Evolutionary conservation across 2,113 vertebrate species (phyloP).

Genomic region (Hypomesus transpacificus): DNA sequence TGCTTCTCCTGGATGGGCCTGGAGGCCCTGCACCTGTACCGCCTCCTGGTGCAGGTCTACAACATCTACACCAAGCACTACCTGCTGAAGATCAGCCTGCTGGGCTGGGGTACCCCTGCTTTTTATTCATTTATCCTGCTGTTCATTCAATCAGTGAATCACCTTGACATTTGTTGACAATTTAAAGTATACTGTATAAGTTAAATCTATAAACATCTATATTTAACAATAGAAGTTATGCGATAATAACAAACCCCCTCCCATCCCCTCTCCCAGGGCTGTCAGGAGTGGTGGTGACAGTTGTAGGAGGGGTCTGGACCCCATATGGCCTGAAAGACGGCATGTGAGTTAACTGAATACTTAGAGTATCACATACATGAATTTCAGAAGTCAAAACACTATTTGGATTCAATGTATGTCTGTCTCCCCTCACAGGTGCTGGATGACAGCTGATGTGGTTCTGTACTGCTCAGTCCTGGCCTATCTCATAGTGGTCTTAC

Average conservation of each 20-base stretch:
- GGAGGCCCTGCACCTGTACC: constrained; percentile 26
- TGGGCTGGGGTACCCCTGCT: constrained; percentile 26
- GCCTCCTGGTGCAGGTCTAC: constrained; percentile 23
- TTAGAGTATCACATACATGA: background rate
- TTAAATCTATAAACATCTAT: no score
- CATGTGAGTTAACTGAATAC: background rate
- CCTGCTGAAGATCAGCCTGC: constrained; percentile 9
- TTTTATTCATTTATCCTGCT: no score
- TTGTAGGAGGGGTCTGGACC: background rate
- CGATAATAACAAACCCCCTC: no score
- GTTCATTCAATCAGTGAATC: no score
- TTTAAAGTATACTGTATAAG: no score
- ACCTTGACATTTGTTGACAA: no score
- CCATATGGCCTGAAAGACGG: background rate
- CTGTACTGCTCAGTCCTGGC: constrained; percentile 65
- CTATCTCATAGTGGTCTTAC: constrained; percentile 71
- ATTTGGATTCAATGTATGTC: background rate
- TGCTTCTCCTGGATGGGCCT: constrained; percentile 32
- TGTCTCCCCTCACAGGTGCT: constrained; percentile 62
- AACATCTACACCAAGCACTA: constrained; percentile 24
- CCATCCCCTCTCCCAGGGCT: constrained; percentile 1
- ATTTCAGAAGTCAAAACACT: background rate
- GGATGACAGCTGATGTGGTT: constrained; percentile 67
- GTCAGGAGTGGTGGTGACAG: constrained; percentile 7
- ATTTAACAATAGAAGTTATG: no score